Base-by-base conservation (phyloP, 1,140 invertebrate species). In the Ganaspis sp. region DNA sequence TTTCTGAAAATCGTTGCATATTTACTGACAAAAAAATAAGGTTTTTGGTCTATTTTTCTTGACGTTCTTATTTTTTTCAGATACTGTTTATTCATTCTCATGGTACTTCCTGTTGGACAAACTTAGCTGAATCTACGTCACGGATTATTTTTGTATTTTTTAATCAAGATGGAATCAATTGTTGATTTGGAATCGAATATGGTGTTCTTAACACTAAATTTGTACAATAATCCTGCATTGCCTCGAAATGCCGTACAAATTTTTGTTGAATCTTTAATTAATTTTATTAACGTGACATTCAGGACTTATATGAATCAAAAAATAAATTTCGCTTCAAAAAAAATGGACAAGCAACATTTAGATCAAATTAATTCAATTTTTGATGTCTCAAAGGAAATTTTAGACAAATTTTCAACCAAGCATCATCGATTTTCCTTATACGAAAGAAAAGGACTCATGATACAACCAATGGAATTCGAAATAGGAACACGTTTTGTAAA, bases 371-470 rank as follows among this genome's bases (percentile, higher is more conserved):
- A 34, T 3, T 34, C 29, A 34, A 34, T 34, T 6, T 34, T 34
- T 34, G 29, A 34, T 34, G 29, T 6, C 29, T 34, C 3, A 26
- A 34, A 15, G 54, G 21, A 49, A 40, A 71, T 54, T 70, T 75
- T 71, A 54, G 58, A 49, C 21, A 75, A 75, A 75, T 75, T 75
- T 58, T 26, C 12, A 58, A 70, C 74, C 11, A 69, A 75, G n/a
- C 9, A 71, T 53, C 70, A 75, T 54, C 49, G 69, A 64, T 76
- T 76, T 70, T 70, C 15, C 58, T 64, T 58, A 9, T 71, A 38
- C 34, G 0, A 45, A 9, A 37, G 71, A 72, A 76, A 76, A 23
- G 42, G 45, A 58, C 17, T 71, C 4, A 21, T 71, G 11, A 64
- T 15, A 70, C 26, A 76, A 38, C 74, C 74, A 1, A 49, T 21